phyloP scores from a whole-genome alignment of 2,888 invertebrate species.

The Rhamnusium bicolor region DNA sequence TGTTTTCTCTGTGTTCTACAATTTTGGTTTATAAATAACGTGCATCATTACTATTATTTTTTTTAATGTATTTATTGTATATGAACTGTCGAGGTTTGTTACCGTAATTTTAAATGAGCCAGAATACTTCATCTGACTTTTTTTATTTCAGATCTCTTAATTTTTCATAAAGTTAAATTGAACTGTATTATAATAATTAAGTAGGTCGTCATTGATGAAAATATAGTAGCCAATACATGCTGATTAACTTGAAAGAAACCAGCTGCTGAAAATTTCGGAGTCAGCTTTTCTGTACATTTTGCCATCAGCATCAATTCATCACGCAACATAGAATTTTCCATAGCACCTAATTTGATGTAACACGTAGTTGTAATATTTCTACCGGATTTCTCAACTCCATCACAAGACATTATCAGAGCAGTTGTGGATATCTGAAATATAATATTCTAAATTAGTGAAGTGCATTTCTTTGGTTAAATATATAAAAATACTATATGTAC shows the following conservation, averaged over 20 bases:
- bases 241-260: slow-evolving; percentile 42
- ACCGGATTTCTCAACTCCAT: slow-evolving; percentile 35
- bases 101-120: too few relatives aligned
- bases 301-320: slow-evolving; percentile 31
- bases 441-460: neutral
- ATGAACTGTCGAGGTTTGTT: too few relatives aligned
- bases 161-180: neutral
- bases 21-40: too few relatives aligned
- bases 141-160: neutral
- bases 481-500: too few relatives aligned
- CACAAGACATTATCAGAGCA: slow-evolving; percentile 36
- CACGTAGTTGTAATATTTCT: slow-evolving; percentile 32
- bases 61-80: too few relatives aligned
- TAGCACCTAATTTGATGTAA: slow-evolving; percentile 22
- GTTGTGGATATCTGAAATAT: slow-evolving; percentile 33
- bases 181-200: slow-evolving; percentile 43
- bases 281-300: slow-evolving; percentile 22
- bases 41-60: too few relatives aligned
- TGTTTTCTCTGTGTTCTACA: too few relatives aligned
- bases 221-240: slow-evolving; percentile 24
- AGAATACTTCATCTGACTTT: neutral
- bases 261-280: slow-evolving; percentile 33
- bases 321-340: slow-evolving; percentile 27
- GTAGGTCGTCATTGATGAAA: slow-evolving; percentile 35
- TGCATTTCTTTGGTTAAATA: too few relatives aligned